Evolutionary conservation across 2,113 vertebrate species (phyloP).

Genomic region (Nyctereutes procyonoides): DNA sequence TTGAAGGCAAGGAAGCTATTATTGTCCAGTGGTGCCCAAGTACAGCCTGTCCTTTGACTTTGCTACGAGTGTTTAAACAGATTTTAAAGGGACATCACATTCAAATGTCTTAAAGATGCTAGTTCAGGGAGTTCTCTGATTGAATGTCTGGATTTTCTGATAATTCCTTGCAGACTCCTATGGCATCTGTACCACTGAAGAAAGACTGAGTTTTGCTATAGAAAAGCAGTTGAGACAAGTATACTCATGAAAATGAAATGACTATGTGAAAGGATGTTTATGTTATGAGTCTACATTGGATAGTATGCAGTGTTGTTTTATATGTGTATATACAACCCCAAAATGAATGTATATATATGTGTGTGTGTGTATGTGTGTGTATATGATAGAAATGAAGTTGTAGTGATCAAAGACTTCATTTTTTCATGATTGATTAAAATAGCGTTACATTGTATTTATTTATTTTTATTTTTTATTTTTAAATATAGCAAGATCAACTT

Average conservation of each 20-base stretch:
- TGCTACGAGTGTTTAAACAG: neutral
- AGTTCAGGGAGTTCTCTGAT: neutral
- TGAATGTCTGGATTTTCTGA: neutral
- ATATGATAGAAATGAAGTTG: neutral
- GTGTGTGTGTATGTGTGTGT: neutral
- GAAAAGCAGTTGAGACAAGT: neutral
- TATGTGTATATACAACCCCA: neutral
- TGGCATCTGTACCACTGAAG: neutral
- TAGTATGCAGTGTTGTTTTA: neutral
- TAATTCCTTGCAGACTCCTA: neutral
- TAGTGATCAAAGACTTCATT: neutral
- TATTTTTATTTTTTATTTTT: neutral
- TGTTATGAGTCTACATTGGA: neutral
- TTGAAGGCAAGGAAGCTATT: neutral
- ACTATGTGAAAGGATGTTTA: neutral
- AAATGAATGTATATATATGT: neutral
- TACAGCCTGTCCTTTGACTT: neutral
- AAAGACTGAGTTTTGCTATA: neutral
- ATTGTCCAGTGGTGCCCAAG: neutral
- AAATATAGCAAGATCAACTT: constrained; percentile 93
- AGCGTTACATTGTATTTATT: neutral
- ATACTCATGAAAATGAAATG: neutral
- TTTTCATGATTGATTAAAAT: neutral
- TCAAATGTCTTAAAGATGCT: neutral
- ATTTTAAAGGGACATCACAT: neutral